phyloP scores from a whole-genome alignment of 1,140 invertebrate species.

The Diachasmimorpha longicaudata region DNA sequence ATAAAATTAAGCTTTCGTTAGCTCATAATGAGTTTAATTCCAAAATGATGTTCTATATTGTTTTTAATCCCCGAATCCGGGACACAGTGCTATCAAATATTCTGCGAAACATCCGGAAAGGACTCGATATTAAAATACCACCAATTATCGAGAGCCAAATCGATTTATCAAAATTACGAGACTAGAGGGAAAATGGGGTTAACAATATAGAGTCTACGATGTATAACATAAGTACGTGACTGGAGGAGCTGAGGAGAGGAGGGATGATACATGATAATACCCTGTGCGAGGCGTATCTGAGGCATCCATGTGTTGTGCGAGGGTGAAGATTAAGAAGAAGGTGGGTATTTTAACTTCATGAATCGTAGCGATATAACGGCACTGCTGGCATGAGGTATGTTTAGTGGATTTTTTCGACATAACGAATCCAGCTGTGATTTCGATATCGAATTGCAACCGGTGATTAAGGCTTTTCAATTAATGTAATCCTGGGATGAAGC shows the following conservation, averaged over 20 bases:
- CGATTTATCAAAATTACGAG: background rate
- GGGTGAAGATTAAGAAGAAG: background rate
- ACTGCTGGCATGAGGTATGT: background rate
- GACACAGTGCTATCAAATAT: background rate
- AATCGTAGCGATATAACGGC: constrained; percentile 5
- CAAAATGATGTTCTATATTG: background rate
- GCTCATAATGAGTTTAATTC: background rate
- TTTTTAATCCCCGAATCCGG: background rate
- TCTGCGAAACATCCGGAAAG: background rate
- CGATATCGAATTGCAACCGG: background rate
- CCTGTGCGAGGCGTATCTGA: background rate
- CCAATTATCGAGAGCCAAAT: background rate
- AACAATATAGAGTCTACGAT: background rate
- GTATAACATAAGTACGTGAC: background rate
- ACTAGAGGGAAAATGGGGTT: background rate
- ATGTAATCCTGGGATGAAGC: too few species aligned
- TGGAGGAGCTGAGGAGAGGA: background rate
- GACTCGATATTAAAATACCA: background rate
- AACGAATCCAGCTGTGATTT: background rate
- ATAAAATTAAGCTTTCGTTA: background rate
- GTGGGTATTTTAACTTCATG: background rate
- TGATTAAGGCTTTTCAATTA: too few species aligned
- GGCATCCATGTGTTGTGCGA: background rate
- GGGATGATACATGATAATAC: constrained; percentile 9
- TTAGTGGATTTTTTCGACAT: background rate